phyloP scores from a whole-genome alignment of 2,888 invertebrate genomes.

The Hypomecis punctinalis region DNA sequence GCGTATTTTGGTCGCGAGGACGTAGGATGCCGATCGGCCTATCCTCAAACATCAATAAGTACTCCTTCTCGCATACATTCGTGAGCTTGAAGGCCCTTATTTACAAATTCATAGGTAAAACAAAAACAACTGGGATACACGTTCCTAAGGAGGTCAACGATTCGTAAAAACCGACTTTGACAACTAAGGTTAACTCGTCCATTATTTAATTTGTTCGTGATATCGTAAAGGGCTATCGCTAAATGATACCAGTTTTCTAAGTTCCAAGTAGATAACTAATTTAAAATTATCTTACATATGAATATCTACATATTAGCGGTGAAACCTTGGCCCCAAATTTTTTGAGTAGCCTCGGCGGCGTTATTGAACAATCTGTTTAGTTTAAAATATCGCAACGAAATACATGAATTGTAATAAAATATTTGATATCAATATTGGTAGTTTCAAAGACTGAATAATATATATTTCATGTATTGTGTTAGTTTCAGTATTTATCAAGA shows the following conservation, averaged over 20 bases:
- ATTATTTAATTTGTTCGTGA: constrained; percentile 44
- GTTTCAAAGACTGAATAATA: background rate
- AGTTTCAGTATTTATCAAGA: background rate
- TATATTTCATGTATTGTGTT: background rate
- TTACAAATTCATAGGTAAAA: constrained; percentile 60
- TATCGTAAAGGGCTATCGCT: constrained; percentile 35
- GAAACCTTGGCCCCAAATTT: constrained; percentile 81
- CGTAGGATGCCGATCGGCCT: constrained; percentile 51
- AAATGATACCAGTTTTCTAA: constrained; percentile 59
- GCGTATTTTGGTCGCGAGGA: constrained; percentile 82
- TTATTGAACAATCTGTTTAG: constrained; percentile 73
- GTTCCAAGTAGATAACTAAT: constrained; percentile 54
- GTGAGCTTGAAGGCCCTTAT: constrained; percentile 57
- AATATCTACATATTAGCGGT: constrained; percentile 74
- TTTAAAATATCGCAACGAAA: constrained; percentile 73
- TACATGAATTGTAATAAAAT: constrained; percentile 54
- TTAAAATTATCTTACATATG: constrained; percentile 68
- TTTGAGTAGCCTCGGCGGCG: constrained; percentile 68
- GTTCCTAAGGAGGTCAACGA: constrained; percentile 45
- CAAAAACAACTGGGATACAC: constrained; percentile 45
- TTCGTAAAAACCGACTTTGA: constrained; percentile 37
- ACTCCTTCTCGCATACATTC: constrained; percentile 49
- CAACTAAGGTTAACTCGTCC: constrained; percentile 46
- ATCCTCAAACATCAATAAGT: constrained; percentile 51
- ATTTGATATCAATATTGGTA: constrained; percentile 23